Conservation (phyloP, 2,888 invertebrate species). For the Ormyrus thymus region DNA sequence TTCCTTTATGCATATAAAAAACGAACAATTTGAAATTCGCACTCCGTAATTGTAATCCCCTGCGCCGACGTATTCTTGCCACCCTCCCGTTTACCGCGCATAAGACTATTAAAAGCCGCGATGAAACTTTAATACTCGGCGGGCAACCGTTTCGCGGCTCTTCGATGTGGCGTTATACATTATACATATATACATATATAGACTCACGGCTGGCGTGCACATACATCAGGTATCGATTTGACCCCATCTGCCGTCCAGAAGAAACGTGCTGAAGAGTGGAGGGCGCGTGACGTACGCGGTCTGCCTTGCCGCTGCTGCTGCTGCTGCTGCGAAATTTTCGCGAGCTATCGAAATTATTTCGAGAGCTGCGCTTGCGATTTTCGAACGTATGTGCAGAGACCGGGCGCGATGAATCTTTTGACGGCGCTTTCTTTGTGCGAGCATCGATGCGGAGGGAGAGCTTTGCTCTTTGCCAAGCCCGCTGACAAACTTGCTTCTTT, state of each 20-base stretch:
- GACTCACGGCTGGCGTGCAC: neutral
- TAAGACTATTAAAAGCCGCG: slow-evolving; percentile 14
- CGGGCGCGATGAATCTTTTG: slow-evolving; percentile 8
- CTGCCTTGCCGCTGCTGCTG: slow-evolving; percentile 9
- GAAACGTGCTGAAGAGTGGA: neutral
- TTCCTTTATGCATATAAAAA: too few relatives aligned
- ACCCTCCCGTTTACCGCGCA: neutral
- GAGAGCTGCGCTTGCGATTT: slow-evolving; percentile 17
- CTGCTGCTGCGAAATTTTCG: neutral
- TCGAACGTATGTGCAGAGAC: neutral
- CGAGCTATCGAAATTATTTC: slow-evolving; percentile 41
- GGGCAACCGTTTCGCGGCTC: slow-evolving; percentile 10
- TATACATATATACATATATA: slow-evolving; percentile 5
- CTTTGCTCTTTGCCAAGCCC: neutral
- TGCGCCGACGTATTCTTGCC: neutral
- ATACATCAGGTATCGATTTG: slow-evolving; percentile 40
- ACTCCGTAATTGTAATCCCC: too few relatives aligned
- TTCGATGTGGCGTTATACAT: neutral
- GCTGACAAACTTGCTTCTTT: neutral
- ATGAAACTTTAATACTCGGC: slow-evolving; percentile 41
- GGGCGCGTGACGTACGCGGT: slow-evolving; percentile 11
- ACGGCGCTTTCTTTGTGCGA: neutral
- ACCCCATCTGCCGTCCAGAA: slow-evolving; percentile 29
- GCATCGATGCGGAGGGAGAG: neutral
- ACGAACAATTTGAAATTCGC: too few relatives aligned